Base-by-base conservation (phyloP, 2,888 invertebrate species). In the Eudemis profundana region DNA sequence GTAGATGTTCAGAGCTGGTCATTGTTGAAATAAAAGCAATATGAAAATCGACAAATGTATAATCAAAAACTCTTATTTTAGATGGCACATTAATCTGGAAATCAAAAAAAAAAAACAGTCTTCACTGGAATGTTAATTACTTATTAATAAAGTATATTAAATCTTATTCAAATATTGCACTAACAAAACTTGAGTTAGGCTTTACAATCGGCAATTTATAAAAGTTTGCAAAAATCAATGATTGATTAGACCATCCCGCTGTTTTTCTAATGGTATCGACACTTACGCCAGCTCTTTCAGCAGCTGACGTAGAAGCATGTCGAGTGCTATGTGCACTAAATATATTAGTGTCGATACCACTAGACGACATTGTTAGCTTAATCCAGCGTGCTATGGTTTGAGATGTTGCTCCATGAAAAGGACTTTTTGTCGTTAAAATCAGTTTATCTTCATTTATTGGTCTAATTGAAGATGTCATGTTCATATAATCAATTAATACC, bases 241-340 rank as follows among this genome's bases (percentile, higher is more conserved):
- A 77, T n/a, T 60, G 61, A 46, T 63, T 27, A 3, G 72, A 67
- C 71, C 75, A 75, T n/a, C 74, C 74, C 14, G 72, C 73, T 23
- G 72, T 68, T 38, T 63, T 68, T 29, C 60, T 21, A 19, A 75
- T 75, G 0, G 56, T 57, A 54, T 74, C 74, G 57, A 74, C 60
- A 33, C 47, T 68, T 15, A 77, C 54, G 0, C 72, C 73, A 14
- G 60, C 61, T 49, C 73, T 23, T 12, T 66, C 65, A 4, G 75
- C 75, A 7, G 70, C 67, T 7, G 74, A 78, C 3, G 75, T 75
- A 1, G 74, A 66, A 4, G 74, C 77, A 33, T 76, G 75, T 2
- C 75, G 62, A 14, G 74, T 76, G 19, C 70, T 73, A 33, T 76
- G 65, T 0, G 73, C 70, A 14, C 69, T 69, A 46, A 75, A 76